Conservation (phyloP, 2,113 vertebrate species). For the Hippolais icterina region DNA sequence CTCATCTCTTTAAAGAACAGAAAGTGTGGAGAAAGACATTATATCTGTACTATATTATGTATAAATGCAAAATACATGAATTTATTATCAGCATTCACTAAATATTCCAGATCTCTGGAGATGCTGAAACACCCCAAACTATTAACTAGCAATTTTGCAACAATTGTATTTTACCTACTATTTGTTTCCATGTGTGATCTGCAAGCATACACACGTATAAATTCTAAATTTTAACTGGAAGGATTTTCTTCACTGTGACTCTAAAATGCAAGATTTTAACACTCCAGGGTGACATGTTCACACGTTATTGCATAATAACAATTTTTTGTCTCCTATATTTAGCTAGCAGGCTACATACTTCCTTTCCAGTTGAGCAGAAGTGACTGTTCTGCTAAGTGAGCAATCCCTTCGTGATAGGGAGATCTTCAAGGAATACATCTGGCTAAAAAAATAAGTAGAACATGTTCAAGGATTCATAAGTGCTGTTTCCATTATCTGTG, state of each 20-base stretch:
- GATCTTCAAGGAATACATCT: conserved; percentile 28
- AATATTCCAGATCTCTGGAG: conserved; percentile 31
- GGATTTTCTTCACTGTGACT: not conserved
- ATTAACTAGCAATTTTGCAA: not conserved
- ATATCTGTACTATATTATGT: not conserved
- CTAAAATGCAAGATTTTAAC: conserved; percentile 7
- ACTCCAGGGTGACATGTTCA: not conserved
- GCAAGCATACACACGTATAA: not conserved
- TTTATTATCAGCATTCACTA: conserved; percentile 44
- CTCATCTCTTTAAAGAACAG: not conserved
- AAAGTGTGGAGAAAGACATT: not conserved
- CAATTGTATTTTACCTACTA: conserved; percentile 40
- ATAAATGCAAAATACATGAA: not conserved
- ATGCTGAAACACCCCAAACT: conserved; percentile 24
- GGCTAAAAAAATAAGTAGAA: conserved; percentile 44
- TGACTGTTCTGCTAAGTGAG: conserved; percentile 45
- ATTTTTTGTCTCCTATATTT: not conserved
- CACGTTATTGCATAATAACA: conserved; percentile 38
- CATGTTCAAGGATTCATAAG: not conserved
- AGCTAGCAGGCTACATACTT: not conserved
- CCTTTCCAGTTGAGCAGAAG: conserved; percentile 31
- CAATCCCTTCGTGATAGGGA: not conserved
- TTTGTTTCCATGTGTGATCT: not conserved
- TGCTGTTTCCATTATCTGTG: conserved; percentile 6
- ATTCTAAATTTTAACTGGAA: not conserved